These are phyloP conservation scores for Ecdyonurus torrentis DNA, from an alignment of 2,888 invertebrate species.

Conservation along the genomic window DNA sequence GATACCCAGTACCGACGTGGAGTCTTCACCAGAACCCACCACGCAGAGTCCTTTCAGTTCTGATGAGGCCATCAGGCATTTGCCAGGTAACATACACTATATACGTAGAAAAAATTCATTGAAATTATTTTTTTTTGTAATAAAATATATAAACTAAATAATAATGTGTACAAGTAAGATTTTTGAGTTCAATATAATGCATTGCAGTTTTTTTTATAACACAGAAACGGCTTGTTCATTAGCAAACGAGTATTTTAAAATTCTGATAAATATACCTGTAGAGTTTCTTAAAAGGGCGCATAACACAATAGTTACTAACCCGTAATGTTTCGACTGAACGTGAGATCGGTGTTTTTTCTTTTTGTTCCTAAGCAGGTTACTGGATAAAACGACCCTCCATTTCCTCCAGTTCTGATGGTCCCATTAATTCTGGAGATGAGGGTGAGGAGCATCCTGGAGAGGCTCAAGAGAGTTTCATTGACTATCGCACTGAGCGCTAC, in stretches of 20 bases:
- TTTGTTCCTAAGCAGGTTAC: conserved; percentile 1
- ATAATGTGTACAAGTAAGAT: too few relatives aligned
- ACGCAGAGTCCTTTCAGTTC: neutral
- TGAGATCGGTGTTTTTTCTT: neutral
- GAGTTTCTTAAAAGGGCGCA: too few relatives aligned
- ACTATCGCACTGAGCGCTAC: conserved; percentile 3
- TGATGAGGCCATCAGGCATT: neutral
- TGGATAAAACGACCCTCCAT: neutral
- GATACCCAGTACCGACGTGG: neutral
- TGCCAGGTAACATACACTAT: neutral
- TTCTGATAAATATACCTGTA: too few relatives aligned
- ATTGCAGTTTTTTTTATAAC: too few relatives aligned
- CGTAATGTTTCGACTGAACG: neutral
- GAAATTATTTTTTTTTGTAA: too few relatives aligned
- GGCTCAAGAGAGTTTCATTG: neutral
- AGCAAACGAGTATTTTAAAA: too few relatives aligned
- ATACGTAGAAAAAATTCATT: too few relatives aligned
- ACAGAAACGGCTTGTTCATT: too few relatives aligned
- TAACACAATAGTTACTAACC: too few relatives aligned
- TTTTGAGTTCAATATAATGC: too few relatives aligned
- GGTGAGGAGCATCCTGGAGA: neutral
- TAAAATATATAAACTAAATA: too few relatives aligned
- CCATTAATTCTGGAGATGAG: neutral
- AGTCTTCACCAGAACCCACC: neutral
- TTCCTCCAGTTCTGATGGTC: neutral